These are phyloP conservation scores for Larimichthys polyactis DNA, from an alignment of 2,113 vertebrate species.

Conservation along the genomic window DNA sequence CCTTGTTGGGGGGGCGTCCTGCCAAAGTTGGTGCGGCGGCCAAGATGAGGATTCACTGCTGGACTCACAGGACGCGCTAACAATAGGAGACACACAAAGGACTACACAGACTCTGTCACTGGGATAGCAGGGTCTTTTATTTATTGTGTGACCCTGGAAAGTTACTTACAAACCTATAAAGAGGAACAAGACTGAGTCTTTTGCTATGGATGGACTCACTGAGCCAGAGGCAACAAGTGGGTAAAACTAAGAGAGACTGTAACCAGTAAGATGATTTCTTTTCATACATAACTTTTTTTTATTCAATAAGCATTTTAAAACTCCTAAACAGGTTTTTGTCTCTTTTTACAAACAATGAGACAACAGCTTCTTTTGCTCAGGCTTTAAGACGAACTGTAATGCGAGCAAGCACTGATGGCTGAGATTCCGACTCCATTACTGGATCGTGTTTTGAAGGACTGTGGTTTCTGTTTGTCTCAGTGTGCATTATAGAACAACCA, in stretches of 20 bases:
- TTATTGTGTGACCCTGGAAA: constrained; percentile 54
- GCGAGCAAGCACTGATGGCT: constrained; percentile 63
- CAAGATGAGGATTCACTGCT: constrained; percentile 74
- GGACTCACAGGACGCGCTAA: constrained; percentile 69
- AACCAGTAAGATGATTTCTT: constrained; percentile 21
- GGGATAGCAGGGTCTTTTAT: constrained; percentile 65
- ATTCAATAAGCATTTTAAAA: constrained; percentile 7
- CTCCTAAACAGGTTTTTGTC: neutral
- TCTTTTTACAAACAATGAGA: constrained; percentile 37
- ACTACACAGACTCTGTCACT: constrained; percentile 71
- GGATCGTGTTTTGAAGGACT: constrained; percentile 63
- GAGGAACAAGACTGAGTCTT: constrained; percentile 26
- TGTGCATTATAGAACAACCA: constrained; percentile 57
- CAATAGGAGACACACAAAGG: constrained; percentile 76
- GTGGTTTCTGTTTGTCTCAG: constrained; percentile 63
- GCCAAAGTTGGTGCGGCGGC: constrained; percentile 75
- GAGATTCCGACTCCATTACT: constrained; percentile 71
- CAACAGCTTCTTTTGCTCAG: constrained; percentile 27
- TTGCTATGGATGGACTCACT: constrained; percentile 40
- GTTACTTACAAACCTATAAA: constrained; percentile 44
- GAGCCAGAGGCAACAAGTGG: constrained; percentile 41
- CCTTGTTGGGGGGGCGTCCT: constrained; percentile 74
- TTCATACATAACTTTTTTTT: constrained; percentile 10
- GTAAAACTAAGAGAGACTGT: constrained; percentile 38
- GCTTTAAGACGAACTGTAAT: constrained; percentile 59